Percentiles rank a stretch among this genome's conserved stretches.
phyloP scores from a whole-genome alignment of 1,140 invertebrate genomes.

The Macrobrachium nipponense region DNA sequence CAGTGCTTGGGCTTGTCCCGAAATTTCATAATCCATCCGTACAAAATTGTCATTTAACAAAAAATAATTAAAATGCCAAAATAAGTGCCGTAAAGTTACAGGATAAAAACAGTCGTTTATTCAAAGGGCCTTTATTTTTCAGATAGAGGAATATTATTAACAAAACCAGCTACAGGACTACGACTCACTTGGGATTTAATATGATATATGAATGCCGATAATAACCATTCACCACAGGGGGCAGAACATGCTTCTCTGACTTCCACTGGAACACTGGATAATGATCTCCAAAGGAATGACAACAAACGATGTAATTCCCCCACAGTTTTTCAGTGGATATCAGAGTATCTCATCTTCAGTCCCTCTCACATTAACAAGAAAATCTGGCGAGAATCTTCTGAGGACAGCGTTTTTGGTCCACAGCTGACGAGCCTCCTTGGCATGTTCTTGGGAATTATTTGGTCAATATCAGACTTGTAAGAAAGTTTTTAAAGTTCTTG shows the following conservation, averaged over 20 bases:
- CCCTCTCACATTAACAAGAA: conserved; percentile 60
- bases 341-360: conserved; percentile 43
- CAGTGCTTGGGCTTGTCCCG: too few species aligned
- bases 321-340: not conserved
- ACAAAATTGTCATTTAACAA: too few species aligned
- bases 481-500: too few species aligned
- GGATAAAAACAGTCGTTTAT: conserved; percentile 21
- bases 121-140: conserved; percentile 61
- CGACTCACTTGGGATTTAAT: conserved; percentile 60
- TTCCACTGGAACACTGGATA: conserved; percentile 17
- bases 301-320: too few species aligned
- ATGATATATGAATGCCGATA: conserved; percentile 59
- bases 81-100: not conserved
- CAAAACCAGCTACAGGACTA: conserved; percentile 59
- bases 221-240: conserved; percentile 49
- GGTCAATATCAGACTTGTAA: too few species aligned
- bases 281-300: too few species aligned
- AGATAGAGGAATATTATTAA: conserved; percentile 62
- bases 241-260: conserved; percentile 40
- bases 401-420: conserved; percentile 47
- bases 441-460: too few species aligned
- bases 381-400: conserved; percentile 61
- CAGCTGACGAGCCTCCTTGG: too few species aligned
- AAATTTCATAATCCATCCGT: too few species aligned
- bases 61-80: too few species aligned